Evolutionary conservation across 2,888 invertebrate species (phyloP).

Genomic region (Leucania comma): DNA sequence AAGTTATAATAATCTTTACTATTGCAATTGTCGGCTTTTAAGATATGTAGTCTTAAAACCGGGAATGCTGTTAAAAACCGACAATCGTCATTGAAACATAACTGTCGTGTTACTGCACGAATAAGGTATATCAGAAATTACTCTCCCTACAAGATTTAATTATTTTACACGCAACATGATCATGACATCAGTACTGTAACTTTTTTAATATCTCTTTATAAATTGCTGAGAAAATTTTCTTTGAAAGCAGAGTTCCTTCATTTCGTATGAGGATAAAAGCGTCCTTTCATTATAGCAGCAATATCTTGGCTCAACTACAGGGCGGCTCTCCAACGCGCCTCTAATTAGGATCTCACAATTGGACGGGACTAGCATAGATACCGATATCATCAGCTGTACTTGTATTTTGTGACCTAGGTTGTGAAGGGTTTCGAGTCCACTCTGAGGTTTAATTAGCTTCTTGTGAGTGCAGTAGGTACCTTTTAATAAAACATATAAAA

Average conservation of each 20-base stretch:
- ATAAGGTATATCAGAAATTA: constrained; percentile 14
- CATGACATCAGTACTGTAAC: constrained; percentile 8
- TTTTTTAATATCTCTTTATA: constrained; percentile 36
- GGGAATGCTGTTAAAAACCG: background rate
- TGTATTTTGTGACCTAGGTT: constrained; percentile 25
- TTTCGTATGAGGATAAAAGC: constrained; percentile 24
- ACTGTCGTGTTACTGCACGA: constrained; percentile 16
- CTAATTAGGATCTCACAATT: constrained; percentile 56
- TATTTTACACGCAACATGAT: constrained; percentile 31
- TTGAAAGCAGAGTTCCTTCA: constrained; percentile 24
- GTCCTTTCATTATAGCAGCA: constrained; percentile 45
- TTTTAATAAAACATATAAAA: background rate
- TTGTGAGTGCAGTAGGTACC: background rate
- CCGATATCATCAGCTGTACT: constrained; percentile 6
- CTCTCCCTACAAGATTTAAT: background rate
- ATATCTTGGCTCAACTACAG: constrained; percentile 44
- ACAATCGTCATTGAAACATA: constrained; percentile 4
- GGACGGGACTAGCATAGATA: constrained; percentile 21
- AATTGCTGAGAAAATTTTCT: constrained; percentile 30
- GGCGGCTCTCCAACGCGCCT: constrained; percentile 37
- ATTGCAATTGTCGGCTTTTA: background rate
- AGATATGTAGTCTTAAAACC: background rate
- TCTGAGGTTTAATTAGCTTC: constrained; percentile 10
- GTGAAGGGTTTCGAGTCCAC: constrained; percentile 7
- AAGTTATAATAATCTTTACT: constrained; percentile 3